Base-by-base conservation (phyloP, 92 coral and sea anemone genomes). In the Paramuricea clavata region DNA sequence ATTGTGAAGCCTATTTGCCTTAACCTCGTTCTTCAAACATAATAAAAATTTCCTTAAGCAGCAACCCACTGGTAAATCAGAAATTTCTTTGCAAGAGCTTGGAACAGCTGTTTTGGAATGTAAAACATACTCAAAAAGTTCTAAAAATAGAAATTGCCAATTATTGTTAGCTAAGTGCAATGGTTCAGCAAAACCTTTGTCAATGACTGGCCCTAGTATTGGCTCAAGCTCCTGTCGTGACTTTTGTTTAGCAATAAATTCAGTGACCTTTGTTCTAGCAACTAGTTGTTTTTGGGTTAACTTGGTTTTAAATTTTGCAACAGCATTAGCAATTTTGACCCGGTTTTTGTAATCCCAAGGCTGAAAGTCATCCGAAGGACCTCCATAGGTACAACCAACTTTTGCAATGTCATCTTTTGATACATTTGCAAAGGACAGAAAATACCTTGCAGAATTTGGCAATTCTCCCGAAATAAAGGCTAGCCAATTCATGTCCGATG, bases 221-320 rank as follows among this genome's bases (percentile, higher is more conserved):
- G 79, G 91, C 44, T 88, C 87, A 73, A 32, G 74, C 49, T 88
- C 91, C 34, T 88, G 91, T 61, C 87, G 76, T 7, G 91, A 88
- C 67, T 88, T 88, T 75, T 86, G 79, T 34, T 73, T 88, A 7
- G 91, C 87, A 49, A 88, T 81, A 64, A 82, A 82, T 36, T 49
- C 56, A 82, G 88, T 88, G 32, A 88, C 88, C 69, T 59, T 73
- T 17, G 88, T 73, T 31, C 91, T 72, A 15, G 77, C 78, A 60
- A 43, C 78, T 47, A 74, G 78, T 56, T 88, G 76, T 69, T 74
- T 88, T 71, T 74, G 36, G 1, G 88, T 54, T 12, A 74, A 47
- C 74, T 88, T 75, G 42, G 69, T 72, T 67, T 88, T 83, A 31
- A 22, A 35, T 30, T 33, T 88, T 62, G 50, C 67, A 76, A 83